These are phyloP conservation scores for Syrista parreyssii DNA, from an alignment of 2,888 invertebrate genomes.

Conservation along the genomic window DNA sequence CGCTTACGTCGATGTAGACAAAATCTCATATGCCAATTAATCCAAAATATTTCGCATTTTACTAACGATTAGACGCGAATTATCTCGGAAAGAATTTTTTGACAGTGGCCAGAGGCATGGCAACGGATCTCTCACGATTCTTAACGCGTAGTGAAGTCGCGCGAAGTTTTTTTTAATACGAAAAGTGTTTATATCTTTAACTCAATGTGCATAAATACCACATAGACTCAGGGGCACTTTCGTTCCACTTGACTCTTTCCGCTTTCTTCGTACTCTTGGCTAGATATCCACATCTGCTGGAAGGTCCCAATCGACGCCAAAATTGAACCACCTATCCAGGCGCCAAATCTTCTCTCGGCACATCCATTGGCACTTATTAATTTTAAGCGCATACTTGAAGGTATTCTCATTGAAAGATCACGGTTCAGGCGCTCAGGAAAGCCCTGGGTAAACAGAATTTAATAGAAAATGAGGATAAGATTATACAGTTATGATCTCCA, in stretches of 20 bases:
- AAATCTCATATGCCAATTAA: background rate
- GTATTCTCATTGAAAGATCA: constrained; percentile 87
- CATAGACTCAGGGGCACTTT: constrained; percentile 80
- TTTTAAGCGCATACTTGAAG: constrained; percentile 94
- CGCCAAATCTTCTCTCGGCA: constrained; percentile 92
- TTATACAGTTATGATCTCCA: background rate
- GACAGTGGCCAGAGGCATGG: background rate
- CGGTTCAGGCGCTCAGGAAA: constrained; percentile 93
- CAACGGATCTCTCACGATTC: background rate
- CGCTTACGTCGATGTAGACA: background rate
- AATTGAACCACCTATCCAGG: constrained; percentile 99
- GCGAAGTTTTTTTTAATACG: background rate
- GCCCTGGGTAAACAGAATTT: constrained; percentile 69
- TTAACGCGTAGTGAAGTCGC: background rate
- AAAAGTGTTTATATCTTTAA: background rate
- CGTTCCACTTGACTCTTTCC: constrained; percentile 97
- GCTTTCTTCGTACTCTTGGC: constrained; percentile 98
- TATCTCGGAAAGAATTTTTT: background rate
- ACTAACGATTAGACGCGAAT: background rate
- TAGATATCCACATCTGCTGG: constrained; percentile 99
- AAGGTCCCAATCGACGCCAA: constrained; percentile 98
- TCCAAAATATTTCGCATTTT: background rate
- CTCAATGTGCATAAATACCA: background rate
- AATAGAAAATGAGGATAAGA: background rate
- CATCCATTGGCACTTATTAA: constrained; percentile 92